Conservation (phyloP, 1,140 invertebrate genomes). For the Agraylea sexmaculata region DNA sequence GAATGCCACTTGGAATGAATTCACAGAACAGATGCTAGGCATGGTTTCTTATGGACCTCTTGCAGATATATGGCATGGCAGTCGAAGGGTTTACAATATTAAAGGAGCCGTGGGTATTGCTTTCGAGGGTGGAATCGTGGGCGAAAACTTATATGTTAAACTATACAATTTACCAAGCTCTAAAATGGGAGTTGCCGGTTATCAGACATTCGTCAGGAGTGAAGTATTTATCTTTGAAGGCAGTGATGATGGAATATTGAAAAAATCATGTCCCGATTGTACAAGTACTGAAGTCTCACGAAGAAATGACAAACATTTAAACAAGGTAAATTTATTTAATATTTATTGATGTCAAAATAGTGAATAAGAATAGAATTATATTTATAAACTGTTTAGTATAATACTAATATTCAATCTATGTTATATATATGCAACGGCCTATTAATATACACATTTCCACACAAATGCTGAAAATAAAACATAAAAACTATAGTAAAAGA, state of each 20-base stretch:
- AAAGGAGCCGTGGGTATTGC: slow-evolving; percentile 27
- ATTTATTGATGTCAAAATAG: slow-evolving; percentile 3
- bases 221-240: slow-evolving; percentile 25
- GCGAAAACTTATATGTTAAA: slow-evolving; percentile 22
- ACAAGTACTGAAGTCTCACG: slow-evolving; percentile 22
- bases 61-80: slow-evolving; percentile 27
- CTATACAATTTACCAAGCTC: slow-evolving; percentile 24
- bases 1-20: too few relatives aligned
- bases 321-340: background rate
- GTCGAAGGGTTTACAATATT: slow-evolving; percentile 22
- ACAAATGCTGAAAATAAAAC: too few relatives aligned
- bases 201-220: slow-evolving; percentile 21
- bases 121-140: slow-evolving; percentile 22
- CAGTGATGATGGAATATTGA: slow-evolving; percentile 22
- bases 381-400: too few relatives aligned
- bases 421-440: too few relatives aligned
- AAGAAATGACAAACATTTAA: slow-evolving; percentile 10
- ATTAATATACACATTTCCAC: too few relatives aligned
- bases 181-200: too few relatives aligned
- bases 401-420: too few relatives aligned
- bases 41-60: slow-evolving; percentile 32
- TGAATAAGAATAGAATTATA: background rate
- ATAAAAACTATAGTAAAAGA: too few relatives aligned
- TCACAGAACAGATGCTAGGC: slow-evolving; percentile 12
- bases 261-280: slow-evolving; percentile 25